Percentiles rank a stretch among this genome's conserved stretches.
Conservation (phyloP, 2,113 vertebrate species). For the Amazona vittata region DNA sequence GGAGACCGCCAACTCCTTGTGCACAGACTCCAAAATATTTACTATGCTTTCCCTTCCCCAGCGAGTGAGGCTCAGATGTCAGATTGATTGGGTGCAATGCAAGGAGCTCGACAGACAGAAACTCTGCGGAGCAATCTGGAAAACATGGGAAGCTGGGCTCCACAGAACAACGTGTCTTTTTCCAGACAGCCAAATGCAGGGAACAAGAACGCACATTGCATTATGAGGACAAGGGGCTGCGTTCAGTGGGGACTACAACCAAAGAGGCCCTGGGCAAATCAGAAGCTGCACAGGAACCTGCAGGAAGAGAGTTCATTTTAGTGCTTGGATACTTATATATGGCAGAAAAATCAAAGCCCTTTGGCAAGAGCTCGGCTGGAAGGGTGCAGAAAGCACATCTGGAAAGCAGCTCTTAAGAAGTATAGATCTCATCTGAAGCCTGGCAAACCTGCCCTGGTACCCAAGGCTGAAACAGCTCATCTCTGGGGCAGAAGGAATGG, state of each 20-base stretch:
- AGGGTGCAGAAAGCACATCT: background rate
- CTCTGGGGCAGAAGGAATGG: background rate
- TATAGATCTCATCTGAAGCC: background rate
- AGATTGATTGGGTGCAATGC: background rate
- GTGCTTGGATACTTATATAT: background rate
- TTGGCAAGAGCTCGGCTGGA: background rate
- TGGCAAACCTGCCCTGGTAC: background rate
- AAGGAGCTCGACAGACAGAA: slow-evolving; percentile 4
- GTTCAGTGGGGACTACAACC: background rate
- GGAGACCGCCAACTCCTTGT: background rate
- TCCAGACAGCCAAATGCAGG: background rate
- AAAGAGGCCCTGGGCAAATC: background rate
- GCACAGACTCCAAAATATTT: background rate
- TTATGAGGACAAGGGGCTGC: background rate
- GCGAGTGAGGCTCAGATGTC: background rate
- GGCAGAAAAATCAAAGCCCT: background rate
- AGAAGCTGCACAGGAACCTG: background rate
- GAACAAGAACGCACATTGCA: background rate
- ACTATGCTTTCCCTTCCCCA: background rate
- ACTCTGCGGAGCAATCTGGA: background rate
- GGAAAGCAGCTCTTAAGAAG: background rate
- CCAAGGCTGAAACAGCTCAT: background rate
- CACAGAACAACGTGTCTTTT: background rate
- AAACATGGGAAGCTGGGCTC: background rate
- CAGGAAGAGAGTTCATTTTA: background rate